Evolutionary conservation across 2,113 vertebrate species (phyloP), one percentile per base, ranked within the genome.

Genomic region (Cinclus mexicanus): DNA sequence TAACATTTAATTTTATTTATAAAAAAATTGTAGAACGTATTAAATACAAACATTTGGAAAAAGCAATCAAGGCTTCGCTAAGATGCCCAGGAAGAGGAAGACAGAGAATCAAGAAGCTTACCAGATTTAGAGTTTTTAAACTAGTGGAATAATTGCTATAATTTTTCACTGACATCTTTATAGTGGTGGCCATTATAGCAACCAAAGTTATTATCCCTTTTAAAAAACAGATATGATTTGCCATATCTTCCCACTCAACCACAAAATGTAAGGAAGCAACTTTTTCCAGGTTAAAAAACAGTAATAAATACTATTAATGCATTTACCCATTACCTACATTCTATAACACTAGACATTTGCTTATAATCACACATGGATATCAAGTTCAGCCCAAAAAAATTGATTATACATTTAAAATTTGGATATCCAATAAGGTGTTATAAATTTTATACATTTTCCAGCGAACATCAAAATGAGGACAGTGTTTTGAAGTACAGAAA

Each of bases 1-100:
- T 74, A 90, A 81, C 84, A 94, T 52, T 97, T 86, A 83, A 69
- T 91, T 98, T 98, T 98, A 97, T 97, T 98, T 95, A 97, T 75
- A 87, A 95, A 98, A 94, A 94, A 85, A 79, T 23, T 80, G 53
- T 82, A 96, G 89, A 84, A 96, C 59, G 17, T 95, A 97, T 97
- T 95, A 95, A 97, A 96, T 95, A 96, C 94, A 97, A 85, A 86
- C 90, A 65, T 93, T 26, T 84, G 65, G 95, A 88, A 91, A 94
- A 90, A 84, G 57, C 87, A 94, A 80, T 94, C 81, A 75, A 93
- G 92, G 90, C 90, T 95, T 94, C 17, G 0, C 89, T 89, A 96
- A 84, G 88, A 93, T 87, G 94, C 90, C 94, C 91, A 92, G 52
- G 93, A 97, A 95, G 50, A 97, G 92, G 95, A 93, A 96, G 91